These are phyloP conservation scores for Steinernema scapterisci DNA, from an alignment of 2,888 invertebrate genomes.

Conservation along the genomic window DNA sequence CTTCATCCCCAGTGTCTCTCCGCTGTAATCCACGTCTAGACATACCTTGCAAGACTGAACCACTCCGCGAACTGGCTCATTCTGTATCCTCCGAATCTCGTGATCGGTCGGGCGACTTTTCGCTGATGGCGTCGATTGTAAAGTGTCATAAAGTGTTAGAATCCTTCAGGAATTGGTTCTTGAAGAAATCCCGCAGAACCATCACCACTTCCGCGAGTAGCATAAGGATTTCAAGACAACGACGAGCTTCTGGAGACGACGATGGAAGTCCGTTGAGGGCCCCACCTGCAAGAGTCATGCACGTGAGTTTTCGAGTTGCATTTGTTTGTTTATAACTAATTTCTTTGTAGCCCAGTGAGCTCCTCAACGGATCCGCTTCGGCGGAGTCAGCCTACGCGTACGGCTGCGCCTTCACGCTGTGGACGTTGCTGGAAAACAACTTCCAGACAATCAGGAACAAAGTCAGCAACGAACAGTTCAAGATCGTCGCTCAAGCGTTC, in stretches of 20 bases:
- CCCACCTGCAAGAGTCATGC: background rate
- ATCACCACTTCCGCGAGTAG: background rate
- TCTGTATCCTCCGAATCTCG: too few species aligned
- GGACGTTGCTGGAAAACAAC: background rate
- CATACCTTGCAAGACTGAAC: too few species aligned
- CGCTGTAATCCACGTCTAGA: too few species aligned
- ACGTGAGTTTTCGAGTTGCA: background rate
- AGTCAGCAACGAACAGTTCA: slow-evolving; percentile 5
- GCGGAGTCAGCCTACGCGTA: background rate
- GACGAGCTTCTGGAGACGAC: background rate
- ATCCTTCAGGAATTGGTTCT: slow-evolving; percentile 17
- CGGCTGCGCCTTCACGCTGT: slow-evolving; percentile 21
- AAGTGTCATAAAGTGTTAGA: background rate
- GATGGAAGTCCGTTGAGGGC: background rate
- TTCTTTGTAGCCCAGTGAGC: slow-evolving; percentile 1
- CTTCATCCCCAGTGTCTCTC: too few species aligned
- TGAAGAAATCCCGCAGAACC: background rate
- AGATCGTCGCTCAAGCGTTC: background rate
- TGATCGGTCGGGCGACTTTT: background rate
- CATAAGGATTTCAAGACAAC: background rate
- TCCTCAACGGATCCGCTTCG: background rate
- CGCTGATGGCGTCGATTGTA: slow-evolving; percentile 4
- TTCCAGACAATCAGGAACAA: background rate
- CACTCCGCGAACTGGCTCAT: too few species aligned
- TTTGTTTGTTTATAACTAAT: background rate